Evolutionary conservation across 1,140 invertebrate genomes (phyloP).

Genomic region (Condylostylus longicornis): DNA sequence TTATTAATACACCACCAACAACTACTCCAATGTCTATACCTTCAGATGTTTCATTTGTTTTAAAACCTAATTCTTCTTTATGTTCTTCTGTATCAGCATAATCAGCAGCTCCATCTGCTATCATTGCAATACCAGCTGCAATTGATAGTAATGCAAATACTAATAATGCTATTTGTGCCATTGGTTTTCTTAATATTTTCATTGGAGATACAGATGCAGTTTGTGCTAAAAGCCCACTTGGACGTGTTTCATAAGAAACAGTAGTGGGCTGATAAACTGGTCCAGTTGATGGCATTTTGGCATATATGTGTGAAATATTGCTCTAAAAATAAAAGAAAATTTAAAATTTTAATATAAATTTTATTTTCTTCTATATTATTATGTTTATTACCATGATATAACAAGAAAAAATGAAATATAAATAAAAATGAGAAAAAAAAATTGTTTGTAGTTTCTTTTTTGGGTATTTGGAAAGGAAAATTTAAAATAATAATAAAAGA

Average conservation of each 20-base stretch:
- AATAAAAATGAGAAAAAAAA: no score
- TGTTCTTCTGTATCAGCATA: constrained; percentile 9
- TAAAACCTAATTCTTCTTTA: constrained; percentile 2
- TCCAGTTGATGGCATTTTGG: constrained; percentile 41
- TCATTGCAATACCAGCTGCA: constrained; percentile 10
- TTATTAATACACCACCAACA: constrained; percentile 9
- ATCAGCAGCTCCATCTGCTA: constrained; percentile 7
- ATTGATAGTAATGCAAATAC: constrained; percentile 8
- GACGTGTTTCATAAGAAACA: constrained; percentile 48
- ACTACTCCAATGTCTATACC: constrained; percentile 9
- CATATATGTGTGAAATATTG: no score
- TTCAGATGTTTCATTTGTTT: constrained; percentile 2
- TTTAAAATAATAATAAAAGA: no score
- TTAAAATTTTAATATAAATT: no score
- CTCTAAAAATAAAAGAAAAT: no score
- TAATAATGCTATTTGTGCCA: constrained; percentile 7
- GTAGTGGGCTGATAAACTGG: constrained; percentile 56
- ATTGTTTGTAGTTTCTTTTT: no score
- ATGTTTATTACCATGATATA: no score
- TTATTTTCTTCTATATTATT: no score
- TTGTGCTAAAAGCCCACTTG: constrained; percentile 20
- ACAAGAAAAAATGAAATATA: no score
- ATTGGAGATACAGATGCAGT: constrained; percentile 8
- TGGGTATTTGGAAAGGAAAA: no score
- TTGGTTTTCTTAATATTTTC: constrained; percentile 8